Percentiles rank a stretch among this genome's conserved stretches.
phyloP scores from a whole-genome alignment of 2,113 vertebrate genomes.

The Myotis yumanensis region DNA sequence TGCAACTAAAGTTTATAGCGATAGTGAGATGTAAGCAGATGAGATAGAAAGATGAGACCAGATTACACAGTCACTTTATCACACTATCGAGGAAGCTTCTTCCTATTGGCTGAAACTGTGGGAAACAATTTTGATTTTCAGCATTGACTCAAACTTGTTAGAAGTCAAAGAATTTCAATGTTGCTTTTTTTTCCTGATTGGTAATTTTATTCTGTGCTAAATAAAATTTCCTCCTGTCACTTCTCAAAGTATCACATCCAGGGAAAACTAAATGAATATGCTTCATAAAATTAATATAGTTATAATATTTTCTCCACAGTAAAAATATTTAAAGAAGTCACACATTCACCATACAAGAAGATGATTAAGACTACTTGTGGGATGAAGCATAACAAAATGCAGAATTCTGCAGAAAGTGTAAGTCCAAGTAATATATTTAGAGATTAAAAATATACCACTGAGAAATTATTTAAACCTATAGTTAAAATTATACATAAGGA shows the following conservation, averaged over 20 bases:
- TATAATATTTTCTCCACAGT: background rate
- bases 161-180: background rate
- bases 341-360: background rate
- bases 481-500: background rate
- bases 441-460: background rate
- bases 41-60: background rate
- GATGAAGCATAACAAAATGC: background rate
- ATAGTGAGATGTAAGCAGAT: background rate
- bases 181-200: background rate
- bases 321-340: background rate
- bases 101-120: background rate
- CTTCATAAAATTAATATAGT: background rate
- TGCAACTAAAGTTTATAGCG: background rate
- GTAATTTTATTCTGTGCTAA: background rate
- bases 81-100: background rate
- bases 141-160: background rate
- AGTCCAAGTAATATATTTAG: background rate
- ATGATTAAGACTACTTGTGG: background rate
- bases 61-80: background rate
- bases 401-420: background rate
- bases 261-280: slow-evolving; percentile 9
- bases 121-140: slow-evolving; percentile 27
- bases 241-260: background rate
- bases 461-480: background rate
- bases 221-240: background rate